A percentile compares a stretch with the other conserved stretches of the same genome.
Evolutionary conservation across 1,140 invertebrate genomes (phyloP).

Genomic region (Drosophila insularis): DNA sequence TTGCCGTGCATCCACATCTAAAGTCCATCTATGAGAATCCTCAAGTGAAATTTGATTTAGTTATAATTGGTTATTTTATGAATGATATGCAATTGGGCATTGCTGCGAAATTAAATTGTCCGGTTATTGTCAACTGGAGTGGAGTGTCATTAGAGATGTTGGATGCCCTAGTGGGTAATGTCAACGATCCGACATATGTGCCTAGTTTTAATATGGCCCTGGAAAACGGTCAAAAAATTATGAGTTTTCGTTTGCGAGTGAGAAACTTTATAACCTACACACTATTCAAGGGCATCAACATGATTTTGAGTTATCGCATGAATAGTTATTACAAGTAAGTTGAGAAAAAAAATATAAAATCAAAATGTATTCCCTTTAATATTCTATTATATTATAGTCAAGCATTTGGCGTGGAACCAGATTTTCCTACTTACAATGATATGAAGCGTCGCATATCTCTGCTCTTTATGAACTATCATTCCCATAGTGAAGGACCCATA

Average conservation of each 20-base stretch:
- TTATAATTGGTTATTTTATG: slow-evolving; percentile 58
- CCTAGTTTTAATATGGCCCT: slow-evolving; percentile 20
- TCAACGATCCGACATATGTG: slow-evolving; percentile 45
- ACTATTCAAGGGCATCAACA: background rate
- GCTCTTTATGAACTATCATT: slow-evolving; percentile 50
- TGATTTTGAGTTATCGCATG: slow-evolving; percentile 2
- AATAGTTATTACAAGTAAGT: slow-evolving; percentile 49
- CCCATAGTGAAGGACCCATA: slow-evolving; percentile 57
- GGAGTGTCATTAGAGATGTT: slow-evolving; percentile 24
- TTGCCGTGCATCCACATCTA: slow-evolving; percentile 31
- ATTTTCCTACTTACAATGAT: slow-evolving; percentile 39
- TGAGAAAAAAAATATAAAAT: background rate
- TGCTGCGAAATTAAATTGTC: slow-evolving; percentile 59
- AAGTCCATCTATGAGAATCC: slow-evolving; percentile 46
- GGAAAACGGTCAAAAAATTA: slow-evolving; percentile 8
- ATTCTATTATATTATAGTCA: slow-evolving; percentile 7
- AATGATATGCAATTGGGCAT: slow-evolving; percentile 60
- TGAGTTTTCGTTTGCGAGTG: slow-evolving; percentile 35
- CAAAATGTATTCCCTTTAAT: background rate
- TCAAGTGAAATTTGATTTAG: slow-evolving; percentile 59
- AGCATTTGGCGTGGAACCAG: slow-evolving; percentile 45
- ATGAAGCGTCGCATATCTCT: slow-evolving; percentile 58
- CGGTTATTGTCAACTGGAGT: slow-evolving; percentile 33
- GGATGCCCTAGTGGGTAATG: slow-evolving; percentile 46
- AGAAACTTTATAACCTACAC: background rate